These are phyloP conservation scores for Therioaphis trifolii DNA, from an alignment of 2,888 invertebrate genomes.

Conservation along the genomic window DNA sequence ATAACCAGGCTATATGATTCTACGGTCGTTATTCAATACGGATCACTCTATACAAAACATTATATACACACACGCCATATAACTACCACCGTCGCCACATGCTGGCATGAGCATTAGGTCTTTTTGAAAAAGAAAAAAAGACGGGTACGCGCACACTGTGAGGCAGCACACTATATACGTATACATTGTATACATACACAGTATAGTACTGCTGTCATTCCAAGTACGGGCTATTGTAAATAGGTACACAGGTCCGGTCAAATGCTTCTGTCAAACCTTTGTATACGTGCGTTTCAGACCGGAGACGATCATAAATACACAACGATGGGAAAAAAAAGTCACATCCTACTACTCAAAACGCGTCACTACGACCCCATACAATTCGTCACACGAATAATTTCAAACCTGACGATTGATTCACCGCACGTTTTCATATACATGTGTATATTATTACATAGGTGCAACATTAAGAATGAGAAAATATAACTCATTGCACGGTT, in stretches of 20 bases:
- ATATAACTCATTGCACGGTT: too few species aligned
- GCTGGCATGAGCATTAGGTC: constrained; percentile 52
- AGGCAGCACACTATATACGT: neutral
- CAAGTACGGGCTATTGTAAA: constrained; percentile 30
- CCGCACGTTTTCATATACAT: neutral
- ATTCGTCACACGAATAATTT: constrained; percentile 47
- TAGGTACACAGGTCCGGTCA: constrained; percentile 45
- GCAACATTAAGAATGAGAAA: too few species aligned
- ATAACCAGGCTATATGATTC: constrained; percentile 11
- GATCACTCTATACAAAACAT: neutral
- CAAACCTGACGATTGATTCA: neutral
- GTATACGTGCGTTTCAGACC: neutral
- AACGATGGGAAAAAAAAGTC: constrained; percentile 48
- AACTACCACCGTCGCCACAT: constrained; percentile 43
- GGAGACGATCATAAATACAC: constrained; percentile 41
- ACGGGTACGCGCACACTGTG: constrained; percentile 20
- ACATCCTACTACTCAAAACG: neutral
- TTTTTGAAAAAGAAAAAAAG: constrained; percentile 30
- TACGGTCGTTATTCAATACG: constrained; percentile 44
- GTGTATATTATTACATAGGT: neutral
- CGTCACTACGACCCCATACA: constrained; percentile 30
- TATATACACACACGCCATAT: neutral
- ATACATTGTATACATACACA: neutral
- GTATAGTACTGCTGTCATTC: constrained; percentile 40
- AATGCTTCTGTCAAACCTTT: constrained; percentile 62